A percentile compares a stretch with the other conserved stretches of the same genome.
Evolutionary conservation across 2,113 vertebrate genomes (phyloP).

Genomic region (Drymodes brunneopygia): DNA sequence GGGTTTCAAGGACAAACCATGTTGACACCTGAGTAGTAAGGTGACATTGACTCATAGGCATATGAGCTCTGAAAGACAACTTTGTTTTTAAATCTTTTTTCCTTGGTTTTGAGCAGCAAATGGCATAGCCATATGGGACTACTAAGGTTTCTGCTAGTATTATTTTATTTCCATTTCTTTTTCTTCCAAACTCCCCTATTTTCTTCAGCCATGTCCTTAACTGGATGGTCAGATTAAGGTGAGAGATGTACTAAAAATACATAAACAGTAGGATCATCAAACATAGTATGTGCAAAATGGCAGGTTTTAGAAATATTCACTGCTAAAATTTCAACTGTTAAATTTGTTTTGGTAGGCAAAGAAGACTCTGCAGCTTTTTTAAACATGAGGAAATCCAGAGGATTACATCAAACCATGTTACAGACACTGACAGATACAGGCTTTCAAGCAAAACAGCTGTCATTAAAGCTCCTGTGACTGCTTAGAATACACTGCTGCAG

Average conservation of each 20-base stretch:
- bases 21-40: neutral
- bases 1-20: slow-evolving; percentile 29
- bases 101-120: slow-evolving; percentile 25
- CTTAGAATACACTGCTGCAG: neutral
- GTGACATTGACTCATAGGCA: slow-evolving; percentile 30
- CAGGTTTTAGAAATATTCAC: neutral
- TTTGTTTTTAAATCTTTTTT: neutral
- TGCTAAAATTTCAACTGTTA: slow-evolving; percentile 26
- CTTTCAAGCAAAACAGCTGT: slow-evolving; percentile 48
- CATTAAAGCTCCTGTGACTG: slow-evolving; percentile 18
- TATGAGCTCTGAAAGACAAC: neutral
- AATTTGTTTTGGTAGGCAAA: neutral
- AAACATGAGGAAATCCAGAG: slow-evolving; percentile 40
- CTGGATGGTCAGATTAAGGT: neutral
- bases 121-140: neutral
- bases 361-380: neutral
- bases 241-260: neutral
- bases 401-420: slow-evolving; percentile 37
- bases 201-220: neutral
- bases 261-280: neutral
- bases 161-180: neutral
- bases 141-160: neutral
- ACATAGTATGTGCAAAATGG: neutral
- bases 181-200: neutral
- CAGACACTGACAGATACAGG: slow-evolving; percentile 11